Evolutionary conservation across 2,113 vertebrate genomes (phyloP), one percentile per base, ranked within the genome.

Genomic region (Mesoclemmys tuberculata): DNA sequence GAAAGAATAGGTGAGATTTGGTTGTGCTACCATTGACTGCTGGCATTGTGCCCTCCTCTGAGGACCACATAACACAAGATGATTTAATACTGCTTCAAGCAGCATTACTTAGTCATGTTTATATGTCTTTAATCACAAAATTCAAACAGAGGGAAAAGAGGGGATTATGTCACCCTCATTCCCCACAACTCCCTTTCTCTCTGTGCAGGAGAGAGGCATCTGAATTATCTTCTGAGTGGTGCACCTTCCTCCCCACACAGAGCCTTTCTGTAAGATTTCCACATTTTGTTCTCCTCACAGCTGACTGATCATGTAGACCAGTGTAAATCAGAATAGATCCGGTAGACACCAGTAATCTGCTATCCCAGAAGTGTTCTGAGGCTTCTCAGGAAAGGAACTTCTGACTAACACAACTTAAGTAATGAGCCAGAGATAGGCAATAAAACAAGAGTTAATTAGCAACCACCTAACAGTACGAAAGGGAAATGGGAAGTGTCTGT

Each of bases 361-460:
- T 92, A 80, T 86, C 94, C 87, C 77, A 88, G 64, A 91, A 95
- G 89, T 95, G 89, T 93, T 97, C 94, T 95, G 92, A 95, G 94
- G 95, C 82, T 87, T 88, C 92, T 95, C 90, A 74, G 90, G 87
- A 93, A 95, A 89, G 87, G 94, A 95, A 87, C 46, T 92, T 96
- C 4, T 94, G 95, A 95, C 93, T 96, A 97, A 94, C 85, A 49
- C 58, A 61, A 64, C 64, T 91, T 94, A 90, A 92, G 81, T 92
- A 96, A 93, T 12, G 44, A 96, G 87, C 88, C 94, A 94, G 95
- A 93, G 88, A 95, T 81, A 94, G 56, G 46, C 92, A 89, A 88
- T 75, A 92, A 90, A 95, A 80, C 95, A 90, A 78, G 77, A 95
- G 89, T 88, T 94, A 97, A 96, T 97, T 94, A 97, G 83, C 96